phyloP scores from a whole-genome alignment of 1,140 invertebrate species.

The Camponotus vicinus region DNA sequence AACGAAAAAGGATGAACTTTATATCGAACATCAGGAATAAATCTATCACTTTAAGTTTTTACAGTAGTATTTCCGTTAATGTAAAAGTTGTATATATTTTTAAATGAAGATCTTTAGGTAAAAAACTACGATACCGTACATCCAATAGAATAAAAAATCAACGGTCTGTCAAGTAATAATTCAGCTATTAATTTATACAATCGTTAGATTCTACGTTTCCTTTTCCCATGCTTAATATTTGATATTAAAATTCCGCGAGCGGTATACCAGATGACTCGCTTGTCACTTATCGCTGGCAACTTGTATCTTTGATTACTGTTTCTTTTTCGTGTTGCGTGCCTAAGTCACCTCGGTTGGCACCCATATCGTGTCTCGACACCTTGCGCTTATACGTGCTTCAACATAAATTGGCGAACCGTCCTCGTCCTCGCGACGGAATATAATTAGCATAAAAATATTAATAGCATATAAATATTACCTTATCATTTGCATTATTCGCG shows the following conservation, averaged over 20 bases:
- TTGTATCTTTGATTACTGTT: slow-evolving; percentile 37
- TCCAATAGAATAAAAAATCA: background rate
- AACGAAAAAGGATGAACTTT: background rate
- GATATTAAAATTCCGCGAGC: background rate
- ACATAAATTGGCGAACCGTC: slow-evolving; percentile 55
- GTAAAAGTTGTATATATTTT: background rate
- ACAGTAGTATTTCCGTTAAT: background rate
- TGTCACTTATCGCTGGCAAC: slow-evolving; percentile 40
- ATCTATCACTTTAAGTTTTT: background rate
- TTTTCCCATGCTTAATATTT: background rate
- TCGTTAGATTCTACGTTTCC: background rate
- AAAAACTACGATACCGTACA: background rate
- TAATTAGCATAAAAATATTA: background rate
- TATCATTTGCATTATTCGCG: background rate
- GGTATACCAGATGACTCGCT: slow-evolving; percentile 45
- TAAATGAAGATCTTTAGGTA: background rate
- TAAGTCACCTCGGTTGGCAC: slow-evolving; percentile 48
- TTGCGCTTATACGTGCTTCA: slow-evolving; percentile 57
- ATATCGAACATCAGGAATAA: background rate
- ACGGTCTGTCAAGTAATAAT: background rate
- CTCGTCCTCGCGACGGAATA: slow-evolving; percentile 36
- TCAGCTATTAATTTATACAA: background rate
- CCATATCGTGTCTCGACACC: slow-evolving; percentile 45
- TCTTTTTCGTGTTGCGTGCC: slow-evolving; percentile 37
- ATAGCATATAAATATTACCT: no score